phyloP scores from a whole-genome alignment of 2,888 invertebrate species.

The Trissolcus brochymenae region DNA sequence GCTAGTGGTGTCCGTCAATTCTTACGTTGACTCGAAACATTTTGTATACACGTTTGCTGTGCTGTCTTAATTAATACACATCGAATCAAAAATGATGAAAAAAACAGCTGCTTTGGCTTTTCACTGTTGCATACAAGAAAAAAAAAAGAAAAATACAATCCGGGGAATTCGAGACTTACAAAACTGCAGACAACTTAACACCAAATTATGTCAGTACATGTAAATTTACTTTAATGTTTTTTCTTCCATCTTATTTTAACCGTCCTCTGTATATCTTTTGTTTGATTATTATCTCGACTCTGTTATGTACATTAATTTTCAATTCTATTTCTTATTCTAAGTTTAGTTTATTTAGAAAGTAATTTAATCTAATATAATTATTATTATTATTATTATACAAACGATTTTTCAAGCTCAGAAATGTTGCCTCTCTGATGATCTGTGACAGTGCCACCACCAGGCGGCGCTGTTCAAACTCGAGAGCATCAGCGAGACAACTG shows the following conservation, averaged over 20 bases:
- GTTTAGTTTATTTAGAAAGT: neutral
- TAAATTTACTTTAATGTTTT: constrained; percentile 28
- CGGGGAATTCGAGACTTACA: neutral
- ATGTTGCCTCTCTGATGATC: too few species aligned
- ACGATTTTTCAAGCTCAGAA: too few species aligned
- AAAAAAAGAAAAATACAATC: neutral
- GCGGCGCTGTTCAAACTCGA: too few species aligned
- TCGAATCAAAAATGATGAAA: constrained; percentile 12
- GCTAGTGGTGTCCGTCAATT: constrained; percentile 45
- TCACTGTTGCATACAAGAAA: constrained; percentile 13
- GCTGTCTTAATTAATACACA: constrained; percentile 26
- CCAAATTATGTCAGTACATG: constrained; percentile 53
- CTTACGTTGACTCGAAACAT: constrained; percentile 2
- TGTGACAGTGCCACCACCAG: too few species aligned
- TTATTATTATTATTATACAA: too few species aligned
- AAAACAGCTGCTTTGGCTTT: constrained; percentile 26
- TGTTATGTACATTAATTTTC: constrained; percentile 6
- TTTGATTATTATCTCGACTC: constrained; percentile 11
- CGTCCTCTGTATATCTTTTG: constrained; percentile 6
- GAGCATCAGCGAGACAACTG: too few species aligned
- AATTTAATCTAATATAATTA: too few species aligned
- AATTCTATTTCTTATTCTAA: neutral
- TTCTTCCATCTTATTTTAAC: constrained; percentile 26
- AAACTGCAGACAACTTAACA: constrained; percentile 36
- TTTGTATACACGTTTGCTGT: constrained; percentile 25